Evolutionary conservation across 1,140 invertebrate species (phyloP).

Genomic region (Drosophila pachea): DNA sequence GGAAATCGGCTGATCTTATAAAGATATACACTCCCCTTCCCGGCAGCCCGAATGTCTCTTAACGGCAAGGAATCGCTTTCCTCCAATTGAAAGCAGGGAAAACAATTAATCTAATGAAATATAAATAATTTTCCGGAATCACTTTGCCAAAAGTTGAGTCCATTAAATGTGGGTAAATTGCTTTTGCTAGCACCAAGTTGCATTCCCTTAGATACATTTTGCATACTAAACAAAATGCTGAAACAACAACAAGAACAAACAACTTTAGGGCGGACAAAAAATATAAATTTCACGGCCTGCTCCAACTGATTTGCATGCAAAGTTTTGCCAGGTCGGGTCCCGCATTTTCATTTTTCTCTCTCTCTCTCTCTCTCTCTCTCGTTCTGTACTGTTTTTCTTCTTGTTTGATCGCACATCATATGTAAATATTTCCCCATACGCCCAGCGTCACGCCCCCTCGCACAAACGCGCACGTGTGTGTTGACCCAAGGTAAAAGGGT

Average conservation of each 20-base stretch:
- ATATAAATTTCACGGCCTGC: conserved; percentile 34
- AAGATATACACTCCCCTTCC: too few species aligned
- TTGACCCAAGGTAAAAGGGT: conserved; percentile 50
- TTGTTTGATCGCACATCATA: conserved; percentile 67
- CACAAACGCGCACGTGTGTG: conserved; percentile 28
- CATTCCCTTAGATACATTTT: conserved; percentile 55
- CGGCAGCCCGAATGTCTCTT: too few species aligned
- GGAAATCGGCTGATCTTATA: too few species aligned
- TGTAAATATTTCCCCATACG: conserved; percentile 49
- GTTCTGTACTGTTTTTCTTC: conserved; percentile 37
- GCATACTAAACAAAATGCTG: conserved; percentile 53
- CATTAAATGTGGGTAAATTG: conserved; percentile 45
- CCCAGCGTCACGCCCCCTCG: conserved; percentile 5
- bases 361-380: too few species aligned
- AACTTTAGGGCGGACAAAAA: conserved; percentile 28
- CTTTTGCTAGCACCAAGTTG: conserved; percentile 7
- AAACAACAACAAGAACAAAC: conserved; percentile 13
- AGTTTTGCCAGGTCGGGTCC: conserved; percentile 14
- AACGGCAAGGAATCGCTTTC: too few species aligned
- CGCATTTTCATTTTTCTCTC: background rate
- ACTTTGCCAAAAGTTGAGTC: conserved; percentile 23
- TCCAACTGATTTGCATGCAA: conserved; percentile 60
- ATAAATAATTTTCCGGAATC: conserved; percentile 20
- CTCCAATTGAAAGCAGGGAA: too few species aligned
- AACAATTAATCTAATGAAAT: conserved; percentile 1